phyloP scores from a whole-genome alignment of 2,113 vertebrate genomes.

The Eupsittula cactorum region DNA sequence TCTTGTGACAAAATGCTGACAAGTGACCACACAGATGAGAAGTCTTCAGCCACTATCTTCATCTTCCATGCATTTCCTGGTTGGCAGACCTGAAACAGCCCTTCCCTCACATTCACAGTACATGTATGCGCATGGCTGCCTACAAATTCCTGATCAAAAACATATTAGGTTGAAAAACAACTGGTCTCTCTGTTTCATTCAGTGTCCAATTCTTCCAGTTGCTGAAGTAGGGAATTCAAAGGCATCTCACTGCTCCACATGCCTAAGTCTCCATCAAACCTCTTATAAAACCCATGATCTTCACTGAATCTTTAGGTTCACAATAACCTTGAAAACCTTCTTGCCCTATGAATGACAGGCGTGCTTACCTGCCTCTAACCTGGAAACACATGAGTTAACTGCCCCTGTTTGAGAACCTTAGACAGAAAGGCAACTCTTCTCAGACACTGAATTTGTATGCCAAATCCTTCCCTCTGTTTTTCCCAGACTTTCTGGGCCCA shows the following conservation, averaged over 20 bases:
- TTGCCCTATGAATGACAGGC: not conserved
- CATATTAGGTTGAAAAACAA: not conserved
- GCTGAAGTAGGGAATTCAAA: not conserved
- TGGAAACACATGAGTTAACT: not conserved
- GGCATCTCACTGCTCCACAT: not conserved
- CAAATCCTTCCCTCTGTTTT: not conserved
- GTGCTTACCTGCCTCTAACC: not conserved
- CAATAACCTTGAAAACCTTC: not conserved
- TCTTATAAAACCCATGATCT: not conserved
- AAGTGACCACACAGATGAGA: not conserved
- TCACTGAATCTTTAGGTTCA: not conserved
- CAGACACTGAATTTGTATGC: not conserved
- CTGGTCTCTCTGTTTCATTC: not conserved
- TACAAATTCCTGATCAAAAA: not conserved
- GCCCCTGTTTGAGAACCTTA: not conserved
- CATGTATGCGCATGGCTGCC: fast-evolving
- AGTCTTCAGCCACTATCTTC: not conserved
- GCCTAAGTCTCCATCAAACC: not conserved
- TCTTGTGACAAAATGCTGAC: not conserved
- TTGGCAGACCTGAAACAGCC: not conserved
- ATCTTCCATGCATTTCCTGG: not conserved
- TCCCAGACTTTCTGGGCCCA: not conserved
- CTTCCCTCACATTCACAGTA: not conserved
- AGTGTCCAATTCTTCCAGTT: not conserved
- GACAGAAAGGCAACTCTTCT: not conserved